phyloP scores from a whole-genome alignment of 2,888 invertebrate species.

The Agrotis segetum region DNA sequence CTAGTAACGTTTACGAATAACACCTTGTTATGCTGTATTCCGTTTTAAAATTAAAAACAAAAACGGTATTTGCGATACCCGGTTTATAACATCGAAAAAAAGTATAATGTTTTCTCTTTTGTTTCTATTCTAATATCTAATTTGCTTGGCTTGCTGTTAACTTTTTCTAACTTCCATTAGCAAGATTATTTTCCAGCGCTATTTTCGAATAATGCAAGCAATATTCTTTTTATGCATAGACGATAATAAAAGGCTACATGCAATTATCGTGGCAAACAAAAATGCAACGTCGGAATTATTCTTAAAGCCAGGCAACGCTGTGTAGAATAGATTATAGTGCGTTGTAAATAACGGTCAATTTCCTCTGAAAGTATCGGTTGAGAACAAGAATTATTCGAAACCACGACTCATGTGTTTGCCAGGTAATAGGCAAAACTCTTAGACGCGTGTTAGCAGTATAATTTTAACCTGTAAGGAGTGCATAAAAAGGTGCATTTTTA shows the following conservation, averaged over 20 bases:
- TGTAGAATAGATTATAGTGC: neutral
- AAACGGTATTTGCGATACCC: neutral
- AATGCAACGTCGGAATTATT: neutral
- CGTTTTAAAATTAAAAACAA: neutral
- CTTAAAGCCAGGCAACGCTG: neutral
- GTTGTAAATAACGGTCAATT: neutral
- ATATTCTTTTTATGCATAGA: conserved; percentile 20
- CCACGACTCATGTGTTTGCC: neutral
- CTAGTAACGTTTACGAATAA: no score
- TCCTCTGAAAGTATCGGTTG: neutral
- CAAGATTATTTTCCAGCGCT: conserved; percentile 39
- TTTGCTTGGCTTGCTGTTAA: conserved; percentile 36
- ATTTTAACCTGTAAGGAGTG: neutral
- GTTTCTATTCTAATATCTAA: conserved; percentile 36
- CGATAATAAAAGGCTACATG: conserved; percentile 22
- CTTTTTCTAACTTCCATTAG: conserved; percentile 47
- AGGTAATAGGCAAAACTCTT: neutral
- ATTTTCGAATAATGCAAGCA: conserved; percentile 31
- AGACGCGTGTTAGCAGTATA: no score
- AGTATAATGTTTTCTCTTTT: neutral
- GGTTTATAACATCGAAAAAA: neutral
- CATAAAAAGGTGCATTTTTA: neutral
- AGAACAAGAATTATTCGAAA: neutral
- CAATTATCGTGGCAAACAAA: conserved; percentile 10
- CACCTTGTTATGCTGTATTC: no score